Conservation (phyloP, 2,797 vertebrate genomes). For the Sebastolobus altivelis region DNA sequence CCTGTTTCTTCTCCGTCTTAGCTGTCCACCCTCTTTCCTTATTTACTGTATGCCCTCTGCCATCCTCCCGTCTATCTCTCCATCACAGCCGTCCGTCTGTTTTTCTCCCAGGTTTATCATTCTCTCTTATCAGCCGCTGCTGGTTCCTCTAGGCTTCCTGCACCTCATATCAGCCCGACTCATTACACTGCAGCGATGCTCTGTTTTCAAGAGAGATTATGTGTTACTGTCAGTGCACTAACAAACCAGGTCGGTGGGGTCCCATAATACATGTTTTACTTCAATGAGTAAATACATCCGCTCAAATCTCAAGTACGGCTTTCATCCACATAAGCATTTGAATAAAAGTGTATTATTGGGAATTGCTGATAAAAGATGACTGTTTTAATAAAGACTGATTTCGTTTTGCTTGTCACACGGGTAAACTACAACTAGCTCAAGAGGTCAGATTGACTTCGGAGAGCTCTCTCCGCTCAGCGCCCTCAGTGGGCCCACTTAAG, state of each 20-base stretch:
- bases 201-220: slow-evolving; percentile 55
- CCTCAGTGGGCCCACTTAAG: slow-evolving; percentile 63
- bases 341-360: neutral
- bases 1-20: slow-evolving; percentile 14
- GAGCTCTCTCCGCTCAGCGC: slow-evolving; percentile 42
- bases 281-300: slow-evolving; percentile 10
- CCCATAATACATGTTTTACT: slow-evolving; percentile 2
- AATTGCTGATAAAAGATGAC: slow-evolving; percentile 9
- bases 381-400: slow-evolving; percentile 40
- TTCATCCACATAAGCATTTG: slow-evolving; percentile 7
- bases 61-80: slow-evolving; percentile 66
- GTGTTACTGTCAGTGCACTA: slow-evolving; percentile 50
- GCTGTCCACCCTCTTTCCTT: slow-evolving; percentile 43
- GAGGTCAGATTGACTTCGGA: slow-evolving; percentile 59
- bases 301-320: slow-evolving; percentile 16
- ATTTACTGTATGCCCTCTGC: slow-evolving; percentile 60
- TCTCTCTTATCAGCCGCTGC: slow-evolving; percentile 69
- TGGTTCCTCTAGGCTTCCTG: slow-evolving; percentile 75
- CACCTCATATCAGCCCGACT: slow-evolving; percentile 65
- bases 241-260: slow-evolving; percentile 51
- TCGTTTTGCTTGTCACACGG: slow-evolving; percentile 31
- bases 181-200: slow-evolving; percentile 66
- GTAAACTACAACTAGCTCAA: slow-evolving; percentile 41
- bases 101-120: slow-evolving; percentile 73
- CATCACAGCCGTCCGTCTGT: slow-evolving; percentile 73